Conservation (phyloP, 2,797 vertebrate species). For the Florisuga fusca region DNA sequence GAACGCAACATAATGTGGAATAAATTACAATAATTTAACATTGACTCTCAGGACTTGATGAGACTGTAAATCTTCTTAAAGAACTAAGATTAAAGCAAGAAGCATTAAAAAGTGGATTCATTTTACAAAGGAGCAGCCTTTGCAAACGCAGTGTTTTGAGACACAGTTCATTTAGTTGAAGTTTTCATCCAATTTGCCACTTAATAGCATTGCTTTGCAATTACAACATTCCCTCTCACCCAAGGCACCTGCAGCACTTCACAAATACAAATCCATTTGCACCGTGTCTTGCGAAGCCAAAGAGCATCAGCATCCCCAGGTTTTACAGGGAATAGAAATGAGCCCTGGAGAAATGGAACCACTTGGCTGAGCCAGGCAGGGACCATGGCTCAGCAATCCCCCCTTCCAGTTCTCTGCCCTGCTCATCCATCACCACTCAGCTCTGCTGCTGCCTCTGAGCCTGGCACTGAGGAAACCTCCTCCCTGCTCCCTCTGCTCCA, state of each 20-base stretch:
- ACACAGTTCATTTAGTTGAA: constrained; percentile 23
- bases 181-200: constrained; percentile 60
- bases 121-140: not conserved
- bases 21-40: constrained; percentile 75
- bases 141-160: not conserved
- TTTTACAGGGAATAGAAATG: not conserved
- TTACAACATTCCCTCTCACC: constrained; percentile 28
- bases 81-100: constrained; percentile 38
- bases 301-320: not conserved
- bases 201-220: constrained; percentile 28
- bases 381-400: not conserved
- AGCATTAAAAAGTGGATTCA: constrained; percentile 5
- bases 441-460: not conserved
- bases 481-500: not conserved
- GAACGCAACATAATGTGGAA: constrained; percentile 53
- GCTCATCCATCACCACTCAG: not conserved
- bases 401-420: not conserved
- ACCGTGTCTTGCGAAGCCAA: not conserved
- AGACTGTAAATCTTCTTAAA: constrained; percentile 67
- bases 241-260: constrained; percentile 35
- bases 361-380: not conserved
- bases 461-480: fast-evolving
- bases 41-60: constrained; percentile 51
- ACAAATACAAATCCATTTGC: not conserved
- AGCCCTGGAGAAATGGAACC: not conserved